phyloP scores from a whole-genome alignment of 2,888 invertebrate species.

The Coenonympha arcania region DNA sequence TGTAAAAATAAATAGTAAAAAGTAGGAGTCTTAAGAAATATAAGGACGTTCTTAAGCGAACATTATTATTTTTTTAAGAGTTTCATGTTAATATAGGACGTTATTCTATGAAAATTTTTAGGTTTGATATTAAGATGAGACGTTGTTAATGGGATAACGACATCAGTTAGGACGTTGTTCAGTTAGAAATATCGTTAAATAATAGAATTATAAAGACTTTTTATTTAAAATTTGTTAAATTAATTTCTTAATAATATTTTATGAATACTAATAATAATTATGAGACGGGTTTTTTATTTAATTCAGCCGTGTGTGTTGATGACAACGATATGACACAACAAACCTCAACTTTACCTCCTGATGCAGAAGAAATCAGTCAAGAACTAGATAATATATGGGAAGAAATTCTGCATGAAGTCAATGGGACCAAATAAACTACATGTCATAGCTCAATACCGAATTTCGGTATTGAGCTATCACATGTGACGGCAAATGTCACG shows the following conservation, averaged over 20 bases:
- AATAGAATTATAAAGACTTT: too few species aligned
- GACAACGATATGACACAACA: background rate
- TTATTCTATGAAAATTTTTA: background rate
- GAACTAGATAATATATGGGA: background rate
- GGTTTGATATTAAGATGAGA: background rate
- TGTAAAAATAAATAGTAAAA: background rate
- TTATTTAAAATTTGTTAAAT: too few species aligned
- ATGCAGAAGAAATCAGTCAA: too few species aligned
- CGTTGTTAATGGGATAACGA: background rate
- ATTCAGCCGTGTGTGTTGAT: background rate
- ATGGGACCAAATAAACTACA: background rate
- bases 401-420: background rate
- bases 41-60: background rate
- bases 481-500: slow-evolving; percentile 20
- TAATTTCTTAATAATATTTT: too few species aligned
- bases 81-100: background rate
- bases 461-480: too few species aligned
- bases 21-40: background rate
- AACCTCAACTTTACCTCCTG: slow-evolving; percentile 1
- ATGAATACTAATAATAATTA: background rate
- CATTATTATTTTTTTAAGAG: too few species aligned
- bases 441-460: background rate
- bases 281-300: background rate
- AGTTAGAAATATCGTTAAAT: too few species aligned
- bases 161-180: background rate